Evolutionary conservation across 2,113 vertebrate species (phyloP).

Genomic region (Microcebus tavaratra): DNA sequence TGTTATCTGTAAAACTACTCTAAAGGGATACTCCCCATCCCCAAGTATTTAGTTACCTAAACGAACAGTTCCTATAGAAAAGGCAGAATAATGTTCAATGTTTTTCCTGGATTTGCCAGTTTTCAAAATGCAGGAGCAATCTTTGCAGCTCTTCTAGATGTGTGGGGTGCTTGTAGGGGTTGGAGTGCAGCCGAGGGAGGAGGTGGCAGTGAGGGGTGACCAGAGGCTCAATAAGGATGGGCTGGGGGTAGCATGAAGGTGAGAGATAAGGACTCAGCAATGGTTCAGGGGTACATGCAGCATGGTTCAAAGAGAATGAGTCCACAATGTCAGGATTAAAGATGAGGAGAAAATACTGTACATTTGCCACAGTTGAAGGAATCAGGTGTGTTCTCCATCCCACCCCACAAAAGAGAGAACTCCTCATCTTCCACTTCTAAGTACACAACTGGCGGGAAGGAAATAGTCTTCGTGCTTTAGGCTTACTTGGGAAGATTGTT

Average conservation of each 20-base stretch:
- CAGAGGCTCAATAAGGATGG: not conserved
- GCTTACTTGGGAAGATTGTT: not conserved
- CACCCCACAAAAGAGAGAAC: not conserved
- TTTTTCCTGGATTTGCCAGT: not conserved
- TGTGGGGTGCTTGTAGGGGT: not conserved
- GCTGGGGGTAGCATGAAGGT: not conserved
- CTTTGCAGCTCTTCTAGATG: not conserved
- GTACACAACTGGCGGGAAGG: not conserved
- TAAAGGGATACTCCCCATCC: not conserved
- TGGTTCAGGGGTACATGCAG: rapidly evolving
- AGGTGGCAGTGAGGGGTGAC: too few species aligned
- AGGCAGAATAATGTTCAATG: not conserved
- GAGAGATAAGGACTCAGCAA: not conserved
- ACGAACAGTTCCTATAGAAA: not conserved
- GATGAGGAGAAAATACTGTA: not conserved
- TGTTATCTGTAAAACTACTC: not conserved
- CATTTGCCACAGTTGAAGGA: not conserved
- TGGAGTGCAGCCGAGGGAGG: not conserved
- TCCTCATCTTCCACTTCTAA: not conserved
- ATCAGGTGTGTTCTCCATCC: not conserved
- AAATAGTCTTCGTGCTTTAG: not conserved
- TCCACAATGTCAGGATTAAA: not conserved
- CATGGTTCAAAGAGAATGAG: not conserved
- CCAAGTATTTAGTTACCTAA: not conserved
- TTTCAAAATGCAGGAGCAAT: not conserved